A percentile compares a stretch with the other conserved stretches of the same genome.
Conservation (phyloP, 2,113 vertebrate species). For the Brienomyrus longianalis region DNA sequence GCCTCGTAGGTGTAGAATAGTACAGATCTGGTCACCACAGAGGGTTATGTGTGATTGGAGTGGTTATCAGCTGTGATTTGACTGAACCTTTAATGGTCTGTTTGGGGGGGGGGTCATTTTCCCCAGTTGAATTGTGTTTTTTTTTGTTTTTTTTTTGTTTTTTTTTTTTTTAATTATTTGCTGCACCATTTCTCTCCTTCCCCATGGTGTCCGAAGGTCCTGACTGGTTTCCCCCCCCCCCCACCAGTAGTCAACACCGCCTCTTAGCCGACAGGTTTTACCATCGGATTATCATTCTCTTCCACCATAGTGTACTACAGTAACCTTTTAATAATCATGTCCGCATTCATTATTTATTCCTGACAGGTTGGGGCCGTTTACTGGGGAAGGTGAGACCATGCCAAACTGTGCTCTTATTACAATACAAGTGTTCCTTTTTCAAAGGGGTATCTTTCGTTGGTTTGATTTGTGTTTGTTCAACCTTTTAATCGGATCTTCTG, state of each 20-base stretch:
- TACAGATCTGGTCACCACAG: background rate
- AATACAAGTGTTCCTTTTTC: constrained; percentile 79
- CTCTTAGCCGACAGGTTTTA: constrained; percentile 30
- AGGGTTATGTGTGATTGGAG: background rate
- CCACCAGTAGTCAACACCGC: background rate
- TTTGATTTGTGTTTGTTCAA: constrained; percentile 40
- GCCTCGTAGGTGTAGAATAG: background rate
- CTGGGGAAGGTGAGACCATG: constrained; percentile 56
- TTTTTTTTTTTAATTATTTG: background rate
- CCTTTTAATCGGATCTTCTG: constrained; percentile 35
- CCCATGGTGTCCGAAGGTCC: background rate
- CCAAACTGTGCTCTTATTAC: constrained; percentile 88
- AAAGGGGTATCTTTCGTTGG: constrained; percentile 63
- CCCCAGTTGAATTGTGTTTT: background rate
- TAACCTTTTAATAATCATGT: constrained; percentile 6
- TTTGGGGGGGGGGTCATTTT: background rate
- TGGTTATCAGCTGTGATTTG: constrained; percentile 6
- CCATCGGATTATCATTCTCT: background rate
- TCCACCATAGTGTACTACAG: background rate
- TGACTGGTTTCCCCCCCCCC: background rate
- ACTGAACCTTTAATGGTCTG: background rate
- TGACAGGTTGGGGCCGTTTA: constrained; percentile 41
- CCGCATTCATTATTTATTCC: constrained; percentile 54
- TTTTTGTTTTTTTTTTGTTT: background rate
- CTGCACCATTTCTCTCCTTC: background rate